Conservation (phyloP, 2,797 vertebrate species). For the Craterocephalus amniculus region DNA sequence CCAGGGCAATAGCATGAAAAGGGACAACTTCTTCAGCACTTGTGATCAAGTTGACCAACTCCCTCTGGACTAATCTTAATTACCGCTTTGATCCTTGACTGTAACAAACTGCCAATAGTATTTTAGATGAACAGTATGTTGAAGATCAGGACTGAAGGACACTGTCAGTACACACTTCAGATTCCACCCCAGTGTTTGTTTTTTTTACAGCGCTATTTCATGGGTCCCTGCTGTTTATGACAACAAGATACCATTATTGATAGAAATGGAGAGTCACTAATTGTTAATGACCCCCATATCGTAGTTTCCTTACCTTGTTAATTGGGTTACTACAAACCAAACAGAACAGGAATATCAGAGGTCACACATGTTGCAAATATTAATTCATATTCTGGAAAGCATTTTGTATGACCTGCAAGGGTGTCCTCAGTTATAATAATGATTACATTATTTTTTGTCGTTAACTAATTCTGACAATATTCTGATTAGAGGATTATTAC, state of each 20-base stretch:
- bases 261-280: neutral
- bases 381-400: constrained; percentile 6
- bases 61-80: constrained; percentile 16
- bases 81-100: constrained; percentile 22
- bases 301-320: neutral
- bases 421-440: constrained; percentile 65
- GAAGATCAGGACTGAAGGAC: constrained; percentile 6
- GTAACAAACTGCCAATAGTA: constrained; percentile 21
- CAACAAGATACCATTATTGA: neutral
- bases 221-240: neutral
- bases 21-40: constrained; percentile 7
- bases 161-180: constrained; percentile 8
- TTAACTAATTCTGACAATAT: constrained; percentile 20
- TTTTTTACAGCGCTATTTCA: constrained; percentile 13
- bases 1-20: constrained; percentile 22
- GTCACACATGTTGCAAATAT: neutral
- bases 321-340: constrained; percentile 31
- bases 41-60: constrained; percentile 31
- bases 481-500: constrained; percentile 29
- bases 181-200: neutral
- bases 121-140: constrained; percentile 14
- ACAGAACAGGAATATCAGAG: neutral
- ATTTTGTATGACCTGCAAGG: constrained; percentile 31
- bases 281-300: neutral
- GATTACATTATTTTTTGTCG: constrained; percentile 17